Evolutionary conservation across 1,140 invertebrate species (phyloP).

Genomic region (Trichoplusia ni): DNA sequence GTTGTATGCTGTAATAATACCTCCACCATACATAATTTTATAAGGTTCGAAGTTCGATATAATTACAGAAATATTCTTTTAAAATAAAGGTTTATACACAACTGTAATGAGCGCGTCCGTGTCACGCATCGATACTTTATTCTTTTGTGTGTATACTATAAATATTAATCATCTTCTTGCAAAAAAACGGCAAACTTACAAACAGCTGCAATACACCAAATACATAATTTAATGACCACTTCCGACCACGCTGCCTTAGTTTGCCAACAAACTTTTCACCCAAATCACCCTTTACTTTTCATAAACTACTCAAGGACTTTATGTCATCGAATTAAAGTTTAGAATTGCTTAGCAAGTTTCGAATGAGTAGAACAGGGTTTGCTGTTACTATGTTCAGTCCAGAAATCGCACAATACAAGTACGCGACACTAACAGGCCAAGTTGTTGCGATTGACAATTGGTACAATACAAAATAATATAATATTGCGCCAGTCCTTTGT

Average conservation of each 20-base stretch:
- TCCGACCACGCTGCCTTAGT: constrained; percentile 44
- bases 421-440: constrained; percentile 62
- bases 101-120: neutral
- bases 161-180: neutral
- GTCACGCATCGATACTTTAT: neutral
- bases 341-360: constrained; percentile 3
- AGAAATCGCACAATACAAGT: constrained; percentile 59
- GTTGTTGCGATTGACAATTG: constrained; percentile 65
- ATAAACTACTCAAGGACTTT: constrained; percentile 18
- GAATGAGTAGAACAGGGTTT: neutral
- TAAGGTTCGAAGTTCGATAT: too few relatives aligned
- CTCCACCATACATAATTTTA: too few relatives aligned
- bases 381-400: constrained; percentile 50
- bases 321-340: constrained; percentile 29
- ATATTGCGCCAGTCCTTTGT: constrained; percentile 55
- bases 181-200: constrained; percentile 32
- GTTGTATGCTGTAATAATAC: too few relatives aligned
- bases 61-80: too few relatives aligned
- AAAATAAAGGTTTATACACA: neutral
- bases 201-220: constrained; percentile 51
- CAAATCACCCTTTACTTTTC: constrained; percentile 23
- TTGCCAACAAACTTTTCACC: constrained; percentile 41
- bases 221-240: constrained; percentile 63
- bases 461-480: constrained; percentile 61
- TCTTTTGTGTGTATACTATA: neutral